phyloP scores from a whole-genome alignment of 2,797 vertebrate genomes.

The Cynodonichthys magdalenae region DNA sequence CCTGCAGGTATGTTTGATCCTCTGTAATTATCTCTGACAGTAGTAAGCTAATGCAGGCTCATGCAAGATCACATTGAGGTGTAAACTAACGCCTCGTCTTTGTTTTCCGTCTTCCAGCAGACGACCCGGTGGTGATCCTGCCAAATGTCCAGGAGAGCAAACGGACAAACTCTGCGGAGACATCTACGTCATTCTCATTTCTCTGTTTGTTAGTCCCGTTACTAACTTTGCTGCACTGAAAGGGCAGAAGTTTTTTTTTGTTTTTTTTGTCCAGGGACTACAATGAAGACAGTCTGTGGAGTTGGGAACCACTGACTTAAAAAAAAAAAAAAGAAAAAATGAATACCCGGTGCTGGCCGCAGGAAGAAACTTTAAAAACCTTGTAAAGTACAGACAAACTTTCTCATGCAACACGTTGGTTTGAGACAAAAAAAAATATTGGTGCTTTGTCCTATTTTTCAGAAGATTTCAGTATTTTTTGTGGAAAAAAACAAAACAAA shows the following conservation, averaged over 20 bases:
- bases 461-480: slow-evolving; percentile 50
- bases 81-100: slow-evolving; percentile 43
- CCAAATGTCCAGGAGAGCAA: slow-evolving; percentile 86
- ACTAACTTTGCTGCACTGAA: slow-evolving; percentile 78
- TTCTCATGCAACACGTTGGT: slow-evolving; percentile 37
- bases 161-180: slow-evolving; percentile 75
- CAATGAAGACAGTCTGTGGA: slow-evolving; percentile 74
- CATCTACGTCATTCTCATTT: slow-evolving; percentile 60
- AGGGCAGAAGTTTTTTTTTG: slow-evolving; percentile 20
- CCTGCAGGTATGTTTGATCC: slow-evolving; percentile 75
- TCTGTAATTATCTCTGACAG: slow-evolving; percentile 39
- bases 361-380: slow-evolving; percentile 57
- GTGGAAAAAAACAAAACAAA: slow-evolving; percentile 17
- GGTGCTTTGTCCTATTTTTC: slow-evolving; percentile 45
- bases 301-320: slow-evolving; percentile 69
- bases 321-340: slow-evolving; percentile 44
- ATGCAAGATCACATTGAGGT: slow-evolving; percentile 9
- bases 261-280: slow-evolving; percentile 59
- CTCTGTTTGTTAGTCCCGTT: slow-evolving; percentile 74
- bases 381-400: slow-evolving; percentile 58
- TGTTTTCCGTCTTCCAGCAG: slow-evolving; percentile 69
- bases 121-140: slow-evolving; percentile 83
- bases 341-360: slow-evolving; percentile 78
- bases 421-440: slow-evolving; percentile 32
- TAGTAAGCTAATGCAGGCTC: slow-evolving; percentile 14